Conservation (phyloP, 1,140 invertebrate genomes). For the Rhopalosiphum padi region DNA sequence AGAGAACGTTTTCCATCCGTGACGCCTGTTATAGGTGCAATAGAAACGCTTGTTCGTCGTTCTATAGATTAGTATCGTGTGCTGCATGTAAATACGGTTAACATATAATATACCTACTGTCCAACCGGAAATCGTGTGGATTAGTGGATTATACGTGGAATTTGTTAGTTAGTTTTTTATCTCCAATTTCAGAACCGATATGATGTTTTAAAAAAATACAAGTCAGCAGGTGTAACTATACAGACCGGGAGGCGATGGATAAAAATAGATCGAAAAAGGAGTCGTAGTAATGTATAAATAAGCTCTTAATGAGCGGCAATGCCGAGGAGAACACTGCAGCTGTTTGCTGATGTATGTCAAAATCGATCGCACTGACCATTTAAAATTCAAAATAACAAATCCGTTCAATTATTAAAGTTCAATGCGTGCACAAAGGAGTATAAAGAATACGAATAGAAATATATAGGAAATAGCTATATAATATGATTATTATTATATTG, state of each 20-base stretch:
- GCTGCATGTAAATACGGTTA: not conserved
- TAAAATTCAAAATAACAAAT: not conserved
- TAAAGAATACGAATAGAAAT: not conserved
- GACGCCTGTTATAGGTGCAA: too few relatives aligned
- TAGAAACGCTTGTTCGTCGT: not conserved
- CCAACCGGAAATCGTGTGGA: not conserved
- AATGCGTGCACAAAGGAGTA: not conserved
- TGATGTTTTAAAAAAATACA: not conserved
- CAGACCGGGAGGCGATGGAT: too few relatives aligned
- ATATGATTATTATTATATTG: not conserved
- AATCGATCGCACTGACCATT: not conserved
- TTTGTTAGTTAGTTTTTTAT: not conserved
- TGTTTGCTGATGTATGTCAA: not conserved
- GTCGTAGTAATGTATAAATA: not conserved
- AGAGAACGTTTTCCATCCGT: not conserved
- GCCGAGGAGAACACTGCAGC: not conserved
- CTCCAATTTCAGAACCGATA: not conserved
- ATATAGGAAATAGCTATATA: not conserved
- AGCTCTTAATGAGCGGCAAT: not conserved
- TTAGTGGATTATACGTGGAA: not conserved
- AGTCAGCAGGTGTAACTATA: not conserved
- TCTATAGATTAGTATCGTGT: not conserved
- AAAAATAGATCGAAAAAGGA: not conserved
- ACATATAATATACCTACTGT: not conserved
- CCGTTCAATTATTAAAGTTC: not conserved